Conservation (phyloP, 30 jellyfish, hydroid and myxozoan genomes). For the Mastigias papua region DNA sequence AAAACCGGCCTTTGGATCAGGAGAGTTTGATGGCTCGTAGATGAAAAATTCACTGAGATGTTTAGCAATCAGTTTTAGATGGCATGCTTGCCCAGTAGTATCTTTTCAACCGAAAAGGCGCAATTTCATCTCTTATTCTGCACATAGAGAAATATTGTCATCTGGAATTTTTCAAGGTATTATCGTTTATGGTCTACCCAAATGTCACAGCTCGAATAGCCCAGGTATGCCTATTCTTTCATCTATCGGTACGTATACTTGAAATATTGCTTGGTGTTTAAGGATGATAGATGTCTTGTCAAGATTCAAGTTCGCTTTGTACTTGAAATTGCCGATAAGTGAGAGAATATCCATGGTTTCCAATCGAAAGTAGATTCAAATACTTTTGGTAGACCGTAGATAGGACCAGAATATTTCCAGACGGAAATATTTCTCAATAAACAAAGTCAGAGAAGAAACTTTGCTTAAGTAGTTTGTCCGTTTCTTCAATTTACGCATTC, state of each 20-base stretch:
- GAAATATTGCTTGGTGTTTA: background rate
- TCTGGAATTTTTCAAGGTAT: background rate
- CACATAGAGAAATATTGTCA: no score
- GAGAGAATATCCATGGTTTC: background rate
- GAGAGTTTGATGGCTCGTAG: background rate
- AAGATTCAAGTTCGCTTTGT: background rate
- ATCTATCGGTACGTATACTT: background rate
- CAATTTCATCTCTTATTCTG: background rate
- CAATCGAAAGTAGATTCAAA: background rate
- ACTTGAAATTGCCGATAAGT: background rate
- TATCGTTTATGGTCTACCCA: background rate
- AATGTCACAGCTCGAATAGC: background rate
- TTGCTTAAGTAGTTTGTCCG: background rate
- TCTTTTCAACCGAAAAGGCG: background rate
- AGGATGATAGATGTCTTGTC: background rate
- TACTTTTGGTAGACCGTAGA: background rate
- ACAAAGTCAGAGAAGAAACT: background rate
- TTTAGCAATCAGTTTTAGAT: background rate
- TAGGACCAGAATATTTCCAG: background rate
- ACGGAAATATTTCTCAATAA: background rate
- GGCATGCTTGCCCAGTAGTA: background rate
- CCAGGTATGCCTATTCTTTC: no score
- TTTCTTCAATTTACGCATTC: background rate
- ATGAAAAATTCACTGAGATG: background rate
- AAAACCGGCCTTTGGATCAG: no score